Evolutionary conservation across 2,888 invertebrate genomes (phyloP).

Genomic region (Hesperia comma): DNA sequence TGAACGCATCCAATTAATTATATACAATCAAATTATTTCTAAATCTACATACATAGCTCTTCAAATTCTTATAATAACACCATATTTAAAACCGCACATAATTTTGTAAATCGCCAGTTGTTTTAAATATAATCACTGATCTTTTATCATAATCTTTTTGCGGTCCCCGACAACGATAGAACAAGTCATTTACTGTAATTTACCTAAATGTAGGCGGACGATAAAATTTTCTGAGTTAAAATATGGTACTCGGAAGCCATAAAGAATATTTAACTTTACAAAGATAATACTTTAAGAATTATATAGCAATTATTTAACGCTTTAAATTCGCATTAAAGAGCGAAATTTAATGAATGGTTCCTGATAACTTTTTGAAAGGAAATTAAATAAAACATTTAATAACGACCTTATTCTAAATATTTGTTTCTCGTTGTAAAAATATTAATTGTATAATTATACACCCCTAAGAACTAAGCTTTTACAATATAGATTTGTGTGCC

Average conservation of each 20-base stretch:
- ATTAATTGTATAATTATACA: background rate
- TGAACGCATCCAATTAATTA: too few species aligned
- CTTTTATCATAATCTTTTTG: background rate
- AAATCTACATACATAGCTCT: too few species aligned
- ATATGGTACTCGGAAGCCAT: slow-evolving; percentile 75
- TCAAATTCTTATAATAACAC: background rate
- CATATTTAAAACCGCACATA: background rate
- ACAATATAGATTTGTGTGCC: too few species aligned
- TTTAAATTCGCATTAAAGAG: slow-evolving; percentile 47
- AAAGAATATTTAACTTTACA: slow-evolving; percentile 75
- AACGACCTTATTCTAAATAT: background rate
- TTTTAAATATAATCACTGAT: background rate
- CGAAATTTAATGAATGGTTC: slow-evolving; percentile 35
- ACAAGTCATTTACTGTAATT: slow-evolving; percentile 17
- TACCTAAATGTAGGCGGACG: slow-evolving; percentile 58
- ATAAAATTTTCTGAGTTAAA: slow-evolving; percentile 71
- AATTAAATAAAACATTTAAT: slow-evolving; percentile 8
- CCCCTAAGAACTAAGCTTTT: background rate
- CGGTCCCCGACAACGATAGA: slow-evolving; percentile 3
- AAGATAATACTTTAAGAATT: slow-evolving; percentile 65
- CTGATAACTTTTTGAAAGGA: slow-evolving; percentile 32
- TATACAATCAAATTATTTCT: too few species aligned
- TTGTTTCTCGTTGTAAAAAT: background rate
- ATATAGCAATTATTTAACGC: slow-evolving; percentile 58
- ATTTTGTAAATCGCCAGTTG: background rate